Base-by-base conservation (phyloP, 2,888 invertebrate genomes). In the Megamerina dolium region DNA sequence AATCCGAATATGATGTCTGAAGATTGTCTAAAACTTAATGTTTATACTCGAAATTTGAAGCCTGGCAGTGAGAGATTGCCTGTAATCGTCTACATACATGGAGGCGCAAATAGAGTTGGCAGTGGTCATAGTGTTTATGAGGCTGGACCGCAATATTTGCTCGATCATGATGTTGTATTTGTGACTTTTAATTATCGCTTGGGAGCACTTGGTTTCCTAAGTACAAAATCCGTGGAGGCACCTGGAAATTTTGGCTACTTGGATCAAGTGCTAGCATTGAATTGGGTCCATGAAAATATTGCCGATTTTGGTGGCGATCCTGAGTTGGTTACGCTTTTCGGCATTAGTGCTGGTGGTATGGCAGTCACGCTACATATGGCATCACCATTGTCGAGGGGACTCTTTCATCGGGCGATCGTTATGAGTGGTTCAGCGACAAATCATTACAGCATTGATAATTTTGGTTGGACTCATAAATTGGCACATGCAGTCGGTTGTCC, bases 231-330 rank as follows among this genome's bases (percentile, higher is more conserved):
- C 40, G 68, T 75, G 32, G 67, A 75, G 27, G 78, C 79, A 0
- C 78, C 81, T 0, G 83, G 83, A 4, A 85, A 85, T 61, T 75
- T 76, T 46, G 84, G 80, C 1, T 68, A 80, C 45, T 79, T 82
- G 56, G 84, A 85, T 60, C 83, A 85, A 66, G 79, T 83, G 1
- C 64, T 72, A 18, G 82, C 77, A 0, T 60, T 84, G 29, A 72
- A 76, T 52, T 84, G 83, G 83, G 73, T 84, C 0, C 74, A 75
- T 48, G 62, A 74, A 10, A 80, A 84, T 58, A 82, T 84, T 36
- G 71, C 63, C 0, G 58, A 74, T 0, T 85, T 84, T 56, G 83
- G 83, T 1, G 85, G 84, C 1, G 75, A 84, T 63, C 77, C 80
- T 0, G 61, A 74, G 29, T 60, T 61, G 2, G 80, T 85, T 1